Percentiles rank a stretch among this genome's conserved stretches.
phyloP scores from a whole-genome alignment of 2,888 invertebrate genomes.

The Chromoteleia sp. region DNA sequence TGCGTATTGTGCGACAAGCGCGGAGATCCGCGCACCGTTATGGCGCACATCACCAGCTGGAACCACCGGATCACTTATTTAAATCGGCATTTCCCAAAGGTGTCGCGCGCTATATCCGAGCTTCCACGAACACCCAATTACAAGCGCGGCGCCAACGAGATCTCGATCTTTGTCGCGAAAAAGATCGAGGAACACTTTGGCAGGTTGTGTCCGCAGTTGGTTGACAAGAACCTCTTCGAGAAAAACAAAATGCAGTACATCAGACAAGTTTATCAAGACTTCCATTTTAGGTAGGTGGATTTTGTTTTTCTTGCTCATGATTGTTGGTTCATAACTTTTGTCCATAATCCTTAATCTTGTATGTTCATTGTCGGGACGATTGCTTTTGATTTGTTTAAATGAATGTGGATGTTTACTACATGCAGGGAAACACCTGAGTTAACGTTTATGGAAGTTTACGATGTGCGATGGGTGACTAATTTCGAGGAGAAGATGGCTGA shows the following conservation, averaged over 20 bases:
- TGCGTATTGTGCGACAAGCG: conserved; percentile 92
- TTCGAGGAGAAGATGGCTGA: conserved; percentile 84
- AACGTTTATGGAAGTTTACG: conserved; percentile 84
- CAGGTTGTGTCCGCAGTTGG: conserved; percentile 88
- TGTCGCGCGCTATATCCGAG: conserved; percentile 86
- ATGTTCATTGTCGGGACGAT: conserved; percentile 19
- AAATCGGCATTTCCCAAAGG: conserved; percentile 88
- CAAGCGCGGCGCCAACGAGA: conserved; percentile 84
- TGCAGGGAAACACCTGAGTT: conserved; percentile 85
- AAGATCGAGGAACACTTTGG: conserved; percentile 91
- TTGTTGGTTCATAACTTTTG: conserved; percentile 34
- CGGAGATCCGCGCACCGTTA: conserved; percentile 91
- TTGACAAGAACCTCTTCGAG: conserved; percentile 89
- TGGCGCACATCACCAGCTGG: conserved; percentile 92
- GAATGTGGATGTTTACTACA: conserved; percentile 78
- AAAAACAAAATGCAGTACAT: conserved; percentile 86
- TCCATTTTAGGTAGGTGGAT: conserved; percentile 87
- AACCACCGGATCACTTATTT: conserved; percentile 91
- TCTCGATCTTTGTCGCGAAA: conserved; percentile 86
- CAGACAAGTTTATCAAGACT: conserved; percentile 88
- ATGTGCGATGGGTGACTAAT: conserved; percentile 84
- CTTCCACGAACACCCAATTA: conserved; percentile 87
- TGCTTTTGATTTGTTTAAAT: conserved; percentile 65
- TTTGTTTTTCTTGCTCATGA: neutral
- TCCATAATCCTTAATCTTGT: conserved; percentile 40